phyloP scores from a whole-genome alignment of 2,888 invertebrate species.

The Petrolisthes manimaculis region DNA sequence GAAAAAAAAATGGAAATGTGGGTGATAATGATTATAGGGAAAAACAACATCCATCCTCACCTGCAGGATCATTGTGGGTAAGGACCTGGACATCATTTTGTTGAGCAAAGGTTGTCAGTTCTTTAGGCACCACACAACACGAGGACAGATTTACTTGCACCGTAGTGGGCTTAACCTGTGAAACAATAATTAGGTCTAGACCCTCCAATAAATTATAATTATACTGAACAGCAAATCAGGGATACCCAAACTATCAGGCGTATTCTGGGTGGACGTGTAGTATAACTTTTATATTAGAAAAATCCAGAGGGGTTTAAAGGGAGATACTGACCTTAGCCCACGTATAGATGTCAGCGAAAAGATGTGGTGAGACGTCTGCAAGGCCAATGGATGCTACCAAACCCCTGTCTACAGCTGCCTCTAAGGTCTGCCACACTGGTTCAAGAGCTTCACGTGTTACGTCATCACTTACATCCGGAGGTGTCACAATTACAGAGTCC shows the following conservation, averaged over 20 bases:
- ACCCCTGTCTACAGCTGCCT: conserved; percentile 78
- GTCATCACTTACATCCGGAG: conserved; percentile 64
- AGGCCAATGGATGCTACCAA: conserved; percentile 84
- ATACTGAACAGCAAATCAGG: too few species aligned
- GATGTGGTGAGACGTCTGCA: conserved; percentile 88
- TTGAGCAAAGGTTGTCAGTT: conserved; percentile 59
- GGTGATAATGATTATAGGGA: not conserved
- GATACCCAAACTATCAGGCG: too few species aligned
- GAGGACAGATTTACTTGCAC: conserved; percentile 64
- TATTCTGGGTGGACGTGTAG: not conserved
- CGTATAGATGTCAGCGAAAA: conserved; percentile 81
- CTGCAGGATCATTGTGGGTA: conserved; percentile 65
- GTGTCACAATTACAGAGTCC: conserved; percentile 59
- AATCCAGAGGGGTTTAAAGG: not conserved
- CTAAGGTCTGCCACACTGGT: conserved; percentile 82
- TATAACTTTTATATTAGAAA: not conserved
- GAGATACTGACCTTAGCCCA: conserved; percentile 76
- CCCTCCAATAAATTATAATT: too few species aligned
- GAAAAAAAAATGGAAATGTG: not conserved
- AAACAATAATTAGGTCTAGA: not conserved
- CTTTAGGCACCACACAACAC: conserved; percentile 65
- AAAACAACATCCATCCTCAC: conserved; percentile 24
- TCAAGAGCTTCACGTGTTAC: conserved; percentile 76
- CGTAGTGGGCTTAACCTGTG: conserved; percentile 62
- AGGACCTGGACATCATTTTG: conserved; percentile 64